Conservation (phyloP, 2,113 vertebrate genomes). For the Platichthys flesus region DNA sequence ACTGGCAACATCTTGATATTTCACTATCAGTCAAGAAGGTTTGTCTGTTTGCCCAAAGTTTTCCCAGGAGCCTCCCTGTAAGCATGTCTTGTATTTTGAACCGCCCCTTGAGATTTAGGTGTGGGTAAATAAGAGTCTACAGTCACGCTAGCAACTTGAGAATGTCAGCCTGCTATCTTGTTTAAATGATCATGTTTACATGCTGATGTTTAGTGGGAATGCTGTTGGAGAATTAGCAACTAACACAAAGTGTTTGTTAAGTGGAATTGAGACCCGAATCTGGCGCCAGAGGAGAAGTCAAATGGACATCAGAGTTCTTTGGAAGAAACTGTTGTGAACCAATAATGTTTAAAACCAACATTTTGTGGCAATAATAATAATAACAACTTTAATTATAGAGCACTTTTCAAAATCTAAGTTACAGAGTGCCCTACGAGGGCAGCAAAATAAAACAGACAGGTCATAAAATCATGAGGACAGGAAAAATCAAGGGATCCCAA, state of each 20-base stretch:
- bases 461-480: too few species aligned
- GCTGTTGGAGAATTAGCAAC: background rate
- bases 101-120: constrained; percentile 16
- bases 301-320: too few species aligned
- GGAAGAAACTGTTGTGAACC: background rate
- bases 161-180: background rate
- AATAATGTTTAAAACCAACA: background rate
- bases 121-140: constrained; percentile 19
- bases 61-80: background rate
- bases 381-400: too few species aligned
- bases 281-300: too few species aligned
- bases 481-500: too few species aligned
- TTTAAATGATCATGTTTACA: background rate
- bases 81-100: constrained; percentile 24
- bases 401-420: too few species aligned
- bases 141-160: background rate
- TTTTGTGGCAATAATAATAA: background rate
- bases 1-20: background rate
- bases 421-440: too few species aligned
- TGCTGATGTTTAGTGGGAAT: background rate
- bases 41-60: background rate
- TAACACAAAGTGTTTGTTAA: background rate
- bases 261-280: background rate
- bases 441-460: too few species aligned
- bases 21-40: background rate